phyloP scores from a whole-genome alignment of 2,797 vertebrate genomes.

The Falco biarmicus region DNA sequence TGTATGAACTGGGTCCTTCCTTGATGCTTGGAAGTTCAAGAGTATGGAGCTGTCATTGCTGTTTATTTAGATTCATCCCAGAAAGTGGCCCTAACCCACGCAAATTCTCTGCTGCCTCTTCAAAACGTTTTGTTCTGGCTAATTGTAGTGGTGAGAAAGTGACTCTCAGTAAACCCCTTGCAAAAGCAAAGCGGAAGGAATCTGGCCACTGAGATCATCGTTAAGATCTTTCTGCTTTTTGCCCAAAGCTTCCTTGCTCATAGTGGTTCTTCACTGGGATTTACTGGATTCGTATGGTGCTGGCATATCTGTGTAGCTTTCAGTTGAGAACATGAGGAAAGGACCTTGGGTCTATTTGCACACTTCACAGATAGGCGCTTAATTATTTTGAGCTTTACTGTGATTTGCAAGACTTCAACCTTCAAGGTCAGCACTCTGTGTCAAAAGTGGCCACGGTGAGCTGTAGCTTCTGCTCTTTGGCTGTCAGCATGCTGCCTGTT shows the following conservation, averaged over 20 bases:
- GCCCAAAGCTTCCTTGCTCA: neutral
- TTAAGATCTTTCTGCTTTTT: neutral
- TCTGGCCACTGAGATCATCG: neutral
- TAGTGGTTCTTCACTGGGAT: neutral
- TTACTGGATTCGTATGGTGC: neutral
- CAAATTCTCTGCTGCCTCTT: neutral
- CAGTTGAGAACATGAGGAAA: neutral
- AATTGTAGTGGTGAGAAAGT: neutral
- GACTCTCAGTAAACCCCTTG: neutral
- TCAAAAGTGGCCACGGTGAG: neutral
- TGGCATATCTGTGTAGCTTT: neutral
- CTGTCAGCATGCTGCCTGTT: accelerated
- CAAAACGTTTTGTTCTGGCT: neutral
- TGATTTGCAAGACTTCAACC: neutral
- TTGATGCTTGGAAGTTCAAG: neutral
- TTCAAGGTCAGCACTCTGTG: neutral
- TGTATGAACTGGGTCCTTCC: neutral
- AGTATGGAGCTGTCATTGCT: neutral
- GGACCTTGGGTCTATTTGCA: neutral
- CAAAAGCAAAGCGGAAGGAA: neutral
- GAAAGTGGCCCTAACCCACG: neutral
- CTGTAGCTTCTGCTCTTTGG: neutral
- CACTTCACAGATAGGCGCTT: neutral
- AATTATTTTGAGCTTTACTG: neutral
- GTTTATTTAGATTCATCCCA: neutral